A percentile compares a stretch with the other conserved stretches of the same genome.
These are phyloP conservation scores for Actinia tenebrosa DNA, from an alignment of 64 coral and sea anemone genomes.

Conservation along the genomic window DNA sequence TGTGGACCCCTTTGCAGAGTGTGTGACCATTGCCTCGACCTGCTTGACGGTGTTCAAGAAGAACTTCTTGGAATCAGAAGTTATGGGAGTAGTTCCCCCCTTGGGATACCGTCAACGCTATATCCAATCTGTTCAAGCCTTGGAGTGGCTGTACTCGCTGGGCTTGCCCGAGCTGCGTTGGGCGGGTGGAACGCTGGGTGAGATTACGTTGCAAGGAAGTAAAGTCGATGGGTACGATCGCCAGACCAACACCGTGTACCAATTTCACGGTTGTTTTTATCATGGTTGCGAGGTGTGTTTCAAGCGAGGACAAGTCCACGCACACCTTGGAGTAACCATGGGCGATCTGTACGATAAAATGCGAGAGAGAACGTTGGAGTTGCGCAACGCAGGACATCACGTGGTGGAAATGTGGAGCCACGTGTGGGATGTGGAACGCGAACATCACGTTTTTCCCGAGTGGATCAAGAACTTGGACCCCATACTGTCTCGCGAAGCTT, in stretches of 20 bases:
- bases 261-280: background rate
- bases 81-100: background rate
- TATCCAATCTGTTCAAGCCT: background rate
- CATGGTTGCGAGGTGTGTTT: background rate
- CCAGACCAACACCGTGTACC: background rate
- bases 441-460: background rate
- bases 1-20: background rate
- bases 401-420: background rate
- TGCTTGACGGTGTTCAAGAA: background rate
- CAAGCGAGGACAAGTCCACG: background rate
- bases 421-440: background rate
- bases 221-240: conserved; percentile 3
- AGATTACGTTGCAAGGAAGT: background rate
- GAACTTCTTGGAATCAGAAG: background rate
- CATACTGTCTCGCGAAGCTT: background rate
- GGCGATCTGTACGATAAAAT: background rate
- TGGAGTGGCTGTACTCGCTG: background rate
- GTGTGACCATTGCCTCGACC: background rate
- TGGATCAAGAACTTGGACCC: background rate
- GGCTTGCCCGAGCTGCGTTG: background rate
- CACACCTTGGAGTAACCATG: background rate
- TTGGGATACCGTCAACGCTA: background rate
- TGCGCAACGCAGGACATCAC: background rate
- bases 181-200: background rate
- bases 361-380: background rate